Evolutionary conservation across 2,113 vertebrate species (phyloP), one percentile per base, ranked within the genome.

Genomic region (Scartelaos histophorus): DNA sequence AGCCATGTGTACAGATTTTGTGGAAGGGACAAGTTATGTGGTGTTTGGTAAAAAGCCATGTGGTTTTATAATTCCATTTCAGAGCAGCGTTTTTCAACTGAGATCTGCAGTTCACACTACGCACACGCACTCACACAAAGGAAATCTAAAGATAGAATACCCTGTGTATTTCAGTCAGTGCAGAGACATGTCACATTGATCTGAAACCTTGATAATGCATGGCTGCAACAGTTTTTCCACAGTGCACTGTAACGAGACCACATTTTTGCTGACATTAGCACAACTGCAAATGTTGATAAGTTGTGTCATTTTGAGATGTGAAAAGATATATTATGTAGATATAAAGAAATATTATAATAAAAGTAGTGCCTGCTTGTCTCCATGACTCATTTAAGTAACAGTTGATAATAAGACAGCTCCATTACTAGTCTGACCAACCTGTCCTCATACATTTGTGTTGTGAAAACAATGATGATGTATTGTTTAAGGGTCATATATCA

Each of bases 11-110:
- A 29, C 53, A 22, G 53, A n/a, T 57, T 57, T n/a, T 57, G 21
- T 29, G 4, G 24, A 24, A 68, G 34, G 25, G 66, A 87, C 83
- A 83, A 87, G 88, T 19, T 51, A 11, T 67, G 6, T 78, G 38
- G 13, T 75, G 29, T 72, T 69, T 38, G 12, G 24, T 78, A 46
- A 65, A 82, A 62, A 29, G 65, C 24, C 56, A 79, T 81, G 81
- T 72, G 84, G 80, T 80, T 82, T 82, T 25, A 22, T 21, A 21
- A 56, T 29, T 54, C 13, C n/a, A 62, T n/a, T 15, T 53, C 15
- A 67, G 10, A 17, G 19, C 34, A 51, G n/a, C 0, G 12, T 15
- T 62, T 85, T 66, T 67, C 53, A 11, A 11, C 19, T 66, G n/a
- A 62, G 47, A 51, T 45, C 21, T 69, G 75, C 17, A 72, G 70